Evolutionary conservation across 2,797 vertebrate genomes (phyloP).

Genomic region (Micrastur ruficollis): DNA sequence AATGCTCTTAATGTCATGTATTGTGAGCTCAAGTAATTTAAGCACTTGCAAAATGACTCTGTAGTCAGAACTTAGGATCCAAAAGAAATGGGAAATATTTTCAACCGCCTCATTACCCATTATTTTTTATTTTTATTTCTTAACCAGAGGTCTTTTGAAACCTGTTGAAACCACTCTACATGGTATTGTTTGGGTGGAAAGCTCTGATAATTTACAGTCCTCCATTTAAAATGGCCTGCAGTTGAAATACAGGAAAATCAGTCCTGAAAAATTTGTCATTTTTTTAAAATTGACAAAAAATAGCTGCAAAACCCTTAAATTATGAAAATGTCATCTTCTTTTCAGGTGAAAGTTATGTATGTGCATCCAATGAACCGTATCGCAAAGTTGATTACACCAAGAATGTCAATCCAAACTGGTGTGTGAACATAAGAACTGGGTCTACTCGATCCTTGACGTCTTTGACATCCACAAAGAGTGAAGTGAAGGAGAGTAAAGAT

Average conservation of each 20-base stretch:
- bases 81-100: not conserved
- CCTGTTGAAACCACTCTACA: not conserved
- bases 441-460: constrained; percentile 84
- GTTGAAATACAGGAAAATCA: not conserved
- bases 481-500: constrained; percentile 89
- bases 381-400: constrained; percentile 94
- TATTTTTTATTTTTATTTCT: not conserved
- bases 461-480: constrained; percentile 77
- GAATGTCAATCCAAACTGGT: constrained; percentile 97
- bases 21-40: not conserved
- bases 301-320: not conserved
- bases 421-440: constrained; percentile 86
- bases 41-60: not conserved
- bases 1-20: not conserved
- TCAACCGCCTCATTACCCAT: not conserved
- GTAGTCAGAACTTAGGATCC: not conserved
- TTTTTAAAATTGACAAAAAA: not conserved
- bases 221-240: not conserved
- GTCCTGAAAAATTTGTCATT: fast-evolving
- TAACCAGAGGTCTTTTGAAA: not conserved
- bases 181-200: not conserved
- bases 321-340: not conserved
- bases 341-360: constrained; percentile 96
- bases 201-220: not conserved
- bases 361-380: constrained; percentile 92